phyloP scores from a whole-genome alignment of 2,113 vertebrate genomes.

The Actinemys pallida region DNA sequence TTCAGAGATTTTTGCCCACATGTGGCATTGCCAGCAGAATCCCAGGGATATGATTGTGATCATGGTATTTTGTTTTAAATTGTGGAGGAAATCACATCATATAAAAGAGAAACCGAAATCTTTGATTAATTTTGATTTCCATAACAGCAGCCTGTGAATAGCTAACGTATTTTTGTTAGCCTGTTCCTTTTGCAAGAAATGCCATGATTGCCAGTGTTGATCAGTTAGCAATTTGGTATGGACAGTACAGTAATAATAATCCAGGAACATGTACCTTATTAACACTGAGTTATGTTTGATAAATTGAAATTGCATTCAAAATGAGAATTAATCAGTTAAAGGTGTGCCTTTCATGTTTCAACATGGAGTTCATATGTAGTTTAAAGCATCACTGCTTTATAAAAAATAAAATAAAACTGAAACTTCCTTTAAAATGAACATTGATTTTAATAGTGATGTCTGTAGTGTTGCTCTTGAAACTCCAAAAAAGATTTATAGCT shows the following conservation, averaged over 20 bases:
- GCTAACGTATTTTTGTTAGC: background rate
- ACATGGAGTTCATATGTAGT: background rate
- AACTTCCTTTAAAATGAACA: background rate
- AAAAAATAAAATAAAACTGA: background rate
- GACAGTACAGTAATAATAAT: background rate
- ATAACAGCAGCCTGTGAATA: background rate
- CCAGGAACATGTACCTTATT: background rate
- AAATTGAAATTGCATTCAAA: background rate
- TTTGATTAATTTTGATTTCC: background rate
- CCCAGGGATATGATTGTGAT: background rate
- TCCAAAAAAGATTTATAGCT: background rate
- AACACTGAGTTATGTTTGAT: background rate
- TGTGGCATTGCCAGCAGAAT: background rate
- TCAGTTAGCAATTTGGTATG: background rate
- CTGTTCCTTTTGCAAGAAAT: background rate
- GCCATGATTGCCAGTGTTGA: background rate
- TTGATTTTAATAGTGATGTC: background rate
- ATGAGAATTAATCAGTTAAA: background rate
- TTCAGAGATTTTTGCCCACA: background rate
- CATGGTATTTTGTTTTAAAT: background rate
- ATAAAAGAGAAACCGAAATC: background rate
- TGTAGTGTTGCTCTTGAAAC: background rate
- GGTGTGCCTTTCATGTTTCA: background rate
- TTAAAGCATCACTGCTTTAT: background rate
- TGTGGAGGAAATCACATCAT: background rate